A percentile compares a stretch with the other conserved stretches of the same genome.
Evolutionary conservation across 2,888 invertebrate genomes (phyloP).

Genomic region (Timema cristinae): DNA sequence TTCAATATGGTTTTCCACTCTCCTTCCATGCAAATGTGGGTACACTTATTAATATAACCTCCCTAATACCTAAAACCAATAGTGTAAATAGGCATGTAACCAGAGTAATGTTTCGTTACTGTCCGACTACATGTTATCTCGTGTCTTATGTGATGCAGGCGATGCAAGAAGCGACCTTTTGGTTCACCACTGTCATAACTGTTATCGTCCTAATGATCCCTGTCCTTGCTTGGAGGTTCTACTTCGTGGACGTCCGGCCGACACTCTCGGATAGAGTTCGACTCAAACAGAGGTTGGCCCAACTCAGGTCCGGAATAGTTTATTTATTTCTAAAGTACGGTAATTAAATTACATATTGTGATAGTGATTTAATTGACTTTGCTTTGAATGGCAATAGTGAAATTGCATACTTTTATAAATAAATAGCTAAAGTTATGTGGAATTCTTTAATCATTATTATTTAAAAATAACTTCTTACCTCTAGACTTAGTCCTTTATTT

Average conservation of each 20-base stretch:
- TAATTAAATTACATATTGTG: not conserved
- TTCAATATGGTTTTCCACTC: too few species aligned
- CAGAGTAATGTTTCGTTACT: too few species aligned
- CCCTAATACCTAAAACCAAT: too few species aligned
- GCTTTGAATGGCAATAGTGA: too few species aligned
- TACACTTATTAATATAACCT: too few species aligned
- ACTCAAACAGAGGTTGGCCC: slow-evolving; percentile 68
- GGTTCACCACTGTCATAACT: slow-evolving; percentile 57
- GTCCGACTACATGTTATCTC: not conserved
- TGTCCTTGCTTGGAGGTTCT: slow-evolving; percentile 92
- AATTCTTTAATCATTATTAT: too few species aligned
- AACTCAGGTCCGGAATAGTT: slow-evolving; percentile 38
- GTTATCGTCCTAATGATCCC: slow-evolving; percentile 84
- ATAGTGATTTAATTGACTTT: not conserved
- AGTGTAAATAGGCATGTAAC: too few species aligned
- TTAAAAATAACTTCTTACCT: too few species aligned
- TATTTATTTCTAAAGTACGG: not conserved
- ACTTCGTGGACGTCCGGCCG: slow-evolving; percentile 85
- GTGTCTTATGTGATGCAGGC: slow-evolving; percentile 51
- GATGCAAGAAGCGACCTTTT: slow-evolving; percentile 72
- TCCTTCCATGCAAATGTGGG: too few species aligned
- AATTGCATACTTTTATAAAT: too few species aligned
- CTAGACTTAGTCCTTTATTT: too few species aligned
- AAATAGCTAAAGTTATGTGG: too few species aligned
- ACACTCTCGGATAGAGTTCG: slow-evolving; percentile 90